Evolutionary conservation across 2,113 vertebrate species (phyloP).

Genomic region (Theristicus caerulescens): DNA sequence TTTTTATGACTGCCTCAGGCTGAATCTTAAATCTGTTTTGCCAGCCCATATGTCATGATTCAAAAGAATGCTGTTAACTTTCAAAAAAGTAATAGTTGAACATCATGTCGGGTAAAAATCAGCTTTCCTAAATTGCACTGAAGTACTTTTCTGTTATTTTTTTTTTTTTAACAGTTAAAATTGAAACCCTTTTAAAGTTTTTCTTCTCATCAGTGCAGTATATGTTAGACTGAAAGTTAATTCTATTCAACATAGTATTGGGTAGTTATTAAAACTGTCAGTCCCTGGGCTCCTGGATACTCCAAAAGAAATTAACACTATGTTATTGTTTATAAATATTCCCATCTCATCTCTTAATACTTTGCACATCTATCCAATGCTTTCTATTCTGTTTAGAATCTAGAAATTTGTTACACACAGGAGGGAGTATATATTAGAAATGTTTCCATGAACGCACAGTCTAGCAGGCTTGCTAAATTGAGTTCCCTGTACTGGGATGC

Average conservation of each 20-base stretch:
- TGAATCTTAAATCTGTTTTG: background rate
- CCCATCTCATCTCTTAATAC: background rate
- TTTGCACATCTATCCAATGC: background rate
- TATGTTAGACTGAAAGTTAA: background rate
- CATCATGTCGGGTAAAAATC: background rate
- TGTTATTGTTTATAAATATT: background rate
- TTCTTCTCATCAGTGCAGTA: background rate
- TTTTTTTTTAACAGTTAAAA: background rate
- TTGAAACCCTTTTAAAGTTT: background rate
- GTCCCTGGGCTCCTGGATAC: background rate
- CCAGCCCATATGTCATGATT: background rate
- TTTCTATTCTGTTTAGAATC: background rate
- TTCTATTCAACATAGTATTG: background rate
- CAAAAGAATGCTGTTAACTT: background rate
- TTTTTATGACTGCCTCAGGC: conserved; percentile 23
- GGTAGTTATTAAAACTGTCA: background rate
- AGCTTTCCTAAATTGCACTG: background rate
- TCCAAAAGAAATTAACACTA: background rate
- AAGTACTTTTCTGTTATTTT: background rate
- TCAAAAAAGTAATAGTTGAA: background rate
- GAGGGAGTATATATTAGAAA: background rate
- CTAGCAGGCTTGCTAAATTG: background rate
- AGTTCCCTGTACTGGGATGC: background rate
- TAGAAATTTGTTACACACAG: background rate
- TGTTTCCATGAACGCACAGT: background rate